phyloP scores from a whole-genome alignment of 2,113 vertebrate genomes.

The Neoarius graeffei region DNA sequence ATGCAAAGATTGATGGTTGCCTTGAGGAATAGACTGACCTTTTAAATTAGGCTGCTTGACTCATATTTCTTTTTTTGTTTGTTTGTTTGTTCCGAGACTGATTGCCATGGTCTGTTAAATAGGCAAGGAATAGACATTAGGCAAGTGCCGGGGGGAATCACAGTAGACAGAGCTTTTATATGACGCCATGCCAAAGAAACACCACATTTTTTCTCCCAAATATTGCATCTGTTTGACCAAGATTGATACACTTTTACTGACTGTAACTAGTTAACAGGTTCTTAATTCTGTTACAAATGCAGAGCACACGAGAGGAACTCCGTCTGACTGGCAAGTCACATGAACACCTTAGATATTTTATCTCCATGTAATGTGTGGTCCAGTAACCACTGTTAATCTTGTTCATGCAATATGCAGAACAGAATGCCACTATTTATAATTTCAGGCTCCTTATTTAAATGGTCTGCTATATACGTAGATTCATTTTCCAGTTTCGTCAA shows the following conservation, averaged over 20 bases:
- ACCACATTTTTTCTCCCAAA: background rate
- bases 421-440: background rate
- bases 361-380: constrained; percentile 12
- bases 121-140: background rate
- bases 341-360: constrained; percentile 6
- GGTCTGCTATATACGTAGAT: background rate
- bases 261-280: background rate
- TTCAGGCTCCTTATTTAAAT: constrained; percentile 31
- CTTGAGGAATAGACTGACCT: constrained; percentile 41
- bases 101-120: background rate
- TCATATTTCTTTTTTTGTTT: background rate
- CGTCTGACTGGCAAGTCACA: constrained; percentile 3
- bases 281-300: background rate
- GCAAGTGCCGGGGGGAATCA: background rate
- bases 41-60: constrained; percentile 33
- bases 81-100: background rate
- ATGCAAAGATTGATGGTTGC: constrained; percentile 45
- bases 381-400: constrained; percentile 23
- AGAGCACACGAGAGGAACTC: background rate
- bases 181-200: background rate
- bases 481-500: background rate
- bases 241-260: background rate
- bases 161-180: background rate
- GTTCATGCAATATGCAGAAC: constrained; percentile 31
- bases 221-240: background rate